These are phyloP conservation scores for Glaucomys volans DNA, from an alignment of 2,113 vertebrate genomes.

Conservation along the genomic window DNA sequence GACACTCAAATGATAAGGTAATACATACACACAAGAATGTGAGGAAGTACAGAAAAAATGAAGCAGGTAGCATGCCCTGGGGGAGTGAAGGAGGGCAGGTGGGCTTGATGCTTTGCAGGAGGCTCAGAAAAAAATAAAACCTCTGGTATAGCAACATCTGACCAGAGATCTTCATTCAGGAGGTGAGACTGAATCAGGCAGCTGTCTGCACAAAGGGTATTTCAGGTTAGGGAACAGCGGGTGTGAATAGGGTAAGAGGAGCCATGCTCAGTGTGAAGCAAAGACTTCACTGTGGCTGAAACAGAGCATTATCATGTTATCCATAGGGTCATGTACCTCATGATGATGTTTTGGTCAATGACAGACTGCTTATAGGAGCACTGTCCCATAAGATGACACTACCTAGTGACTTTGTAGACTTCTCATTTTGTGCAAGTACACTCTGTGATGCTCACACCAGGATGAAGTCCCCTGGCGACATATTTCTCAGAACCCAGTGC, in stretches of 20 bases:
- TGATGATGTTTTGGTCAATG: not conserved
- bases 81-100: fast-evolving
- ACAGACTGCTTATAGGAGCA: not conserved
- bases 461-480: not conserved
- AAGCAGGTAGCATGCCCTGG: not conserved
- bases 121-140: not conserved
- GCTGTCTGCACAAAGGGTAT: not conserved
- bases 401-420: not conserved
- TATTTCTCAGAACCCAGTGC: not conserved
- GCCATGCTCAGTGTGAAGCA: not conserved
- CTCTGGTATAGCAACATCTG: not conserved
- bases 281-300: not conserved
- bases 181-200: not conserved
- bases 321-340: not conserved
- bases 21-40: not conserved
- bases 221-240: not conserved
- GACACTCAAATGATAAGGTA: not conserved
- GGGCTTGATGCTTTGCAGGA: not conserved
- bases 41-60: not conserved
- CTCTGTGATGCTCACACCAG: not conserved
- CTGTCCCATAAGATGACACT: not conserved
- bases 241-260: not conserved
- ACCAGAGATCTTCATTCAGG: not conserved
- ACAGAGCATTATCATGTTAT: not conserved
- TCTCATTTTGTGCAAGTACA: not conserved